phyloP scores from a whole-genome alignment of 2,797 vertebrate genomes.

The Scleropages formosus region DNA sequence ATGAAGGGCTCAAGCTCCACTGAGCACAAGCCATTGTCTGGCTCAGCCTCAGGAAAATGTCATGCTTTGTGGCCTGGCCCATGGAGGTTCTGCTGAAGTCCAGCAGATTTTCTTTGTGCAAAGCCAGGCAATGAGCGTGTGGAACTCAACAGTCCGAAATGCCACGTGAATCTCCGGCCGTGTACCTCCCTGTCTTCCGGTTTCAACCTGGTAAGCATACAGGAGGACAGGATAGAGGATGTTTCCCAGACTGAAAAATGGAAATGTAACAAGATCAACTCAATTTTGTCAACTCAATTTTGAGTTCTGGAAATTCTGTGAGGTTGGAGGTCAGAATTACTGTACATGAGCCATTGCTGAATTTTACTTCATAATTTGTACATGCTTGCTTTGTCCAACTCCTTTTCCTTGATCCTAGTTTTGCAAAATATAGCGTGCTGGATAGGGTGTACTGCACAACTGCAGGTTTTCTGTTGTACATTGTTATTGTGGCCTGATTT shows the following conservation, averaged over 20 bases:
- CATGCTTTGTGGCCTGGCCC: background rate
- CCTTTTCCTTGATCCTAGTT: background rate
- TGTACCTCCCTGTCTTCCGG: no score
- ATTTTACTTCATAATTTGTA: background rate
- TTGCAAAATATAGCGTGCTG: background rate
- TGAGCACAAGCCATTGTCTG: background rate
- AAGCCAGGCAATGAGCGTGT: no score
- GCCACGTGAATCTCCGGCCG: no score
- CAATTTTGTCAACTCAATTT: no score
- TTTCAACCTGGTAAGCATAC: no score
- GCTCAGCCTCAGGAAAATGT: background rate
- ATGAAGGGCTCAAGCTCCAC: background rate
- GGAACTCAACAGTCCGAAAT: no score
- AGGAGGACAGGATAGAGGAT: background rate
- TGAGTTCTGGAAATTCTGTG: no score
- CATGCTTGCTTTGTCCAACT: background rate
- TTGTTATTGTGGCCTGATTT: conserved; percentile 28
- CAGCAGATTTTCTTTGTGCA: no score
- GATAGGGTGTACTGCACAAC: no score
- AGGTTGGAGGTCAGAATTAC: no score
- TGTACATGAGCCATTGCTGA: no score
- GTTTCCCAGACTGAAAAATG: background rate
- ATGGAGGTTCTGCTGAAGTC: background rate
- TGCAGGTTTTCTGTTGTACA: conserved; percentile 16
- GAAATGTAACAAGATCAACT: no score